Conservation (phyloP, 2,888 invertebrate genomes). For the Heteropelma amictum region DNA sequence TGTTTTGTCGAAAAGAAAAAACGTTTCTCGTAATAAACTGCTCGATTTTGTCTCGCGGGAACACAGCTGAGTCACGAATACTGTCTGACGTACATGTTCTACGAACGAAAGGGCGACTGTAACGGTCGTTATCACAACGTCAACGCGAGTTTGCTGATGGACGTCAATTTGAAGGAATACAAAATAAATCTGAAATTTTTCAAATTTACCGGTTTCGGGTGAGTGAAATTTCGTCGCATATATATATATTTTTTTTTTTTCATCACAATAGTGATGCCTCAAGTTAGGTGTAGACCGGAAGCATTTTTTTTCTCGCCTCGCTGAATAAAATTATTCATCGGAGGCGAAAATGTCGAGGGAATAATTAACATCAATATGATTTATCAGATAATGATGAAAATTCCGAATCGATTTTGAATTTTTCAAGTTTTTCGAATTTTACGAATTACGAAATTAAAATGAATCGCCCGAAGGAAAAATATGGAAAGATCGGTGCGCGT, state of each 20-base stretch:
- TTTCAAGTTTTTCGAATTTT: no score
- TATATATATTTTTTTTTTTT: neutral
- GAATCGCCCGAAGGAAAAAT: no score
- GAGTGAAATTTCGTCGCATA: constrained; percentile 35
- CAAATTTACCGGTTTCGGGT: constrained; percentile 60
- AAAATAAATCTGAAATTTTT: constrained; percentile 53
- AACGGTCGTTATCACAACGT: constrained; percentile 54
- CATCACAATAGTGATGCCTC: no score
- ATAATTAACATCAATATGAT: no score
- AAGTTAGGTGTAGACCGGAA: no score
- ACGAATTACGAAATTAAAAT: no score
- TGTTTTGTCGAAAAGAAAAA: neutral
- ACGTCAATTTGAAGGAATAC: constrained; percentile 51
- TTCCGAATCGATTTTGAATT: no score
- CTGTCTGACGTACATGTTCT: constrained; percentile 52
- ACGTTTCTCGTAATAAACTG: no score
- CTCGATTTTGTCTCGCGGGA: neutral
- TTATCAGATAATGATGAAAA: no score
- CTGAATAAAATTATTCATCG: neutral
- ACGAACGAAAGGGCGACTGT: constrained; percentile 58
- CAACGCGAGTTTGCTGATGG: constrained; percentile 40
- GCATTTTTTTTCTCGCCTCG: no score
- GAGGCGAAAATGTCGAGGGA: neutral
- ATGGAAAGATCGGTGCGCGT: no score
- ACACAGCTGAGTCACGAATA: constrained; percentile 64